Conservation (phyloP, 2,888 invertebrate genomes). For the Suillia variegata region DNA sequence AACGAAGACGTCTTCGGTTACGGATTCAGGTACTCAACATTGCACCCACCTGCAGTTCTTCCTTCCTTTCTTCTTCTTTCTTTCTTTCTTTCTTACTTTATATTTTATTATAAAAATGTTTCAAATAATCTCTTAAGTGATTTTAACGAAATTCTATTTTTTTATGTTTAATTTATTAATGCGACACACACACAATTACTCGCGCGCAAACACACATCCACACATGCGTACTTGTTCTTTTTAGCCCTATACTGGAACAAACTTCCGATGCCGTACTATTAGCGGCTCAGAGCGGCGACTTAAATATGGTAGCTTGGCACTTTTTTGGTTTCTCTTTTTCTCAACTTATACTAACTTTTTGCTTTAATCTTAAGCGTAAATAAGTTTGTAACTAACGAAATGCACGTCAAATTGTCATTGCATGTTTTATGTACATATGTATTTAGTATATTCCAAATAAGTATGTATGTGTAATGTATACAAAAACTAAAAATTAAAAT, state of each 20-base stretch:
- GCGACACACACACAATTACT: background rate
- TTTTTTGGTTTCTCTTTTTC: constrained; percentile 7
- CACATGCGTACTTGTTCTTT: constrained; percentile 25
- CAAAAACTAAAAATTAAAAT: too few relatives aligned
- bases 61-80: constrained; percentile 3
- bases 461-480: too few relatives aligned
- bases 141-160: background rate
- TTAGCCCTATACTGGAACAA: constrained; percentile 79
- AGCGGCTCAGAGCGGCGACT: constrained; percentile 83
- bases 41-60: constrained; percentile 4
- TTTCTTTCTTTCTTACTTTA: constrained; percentile 9
- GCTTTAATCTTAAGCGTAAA: too few relatives aligned
- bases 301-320: constrained; percentile 68
- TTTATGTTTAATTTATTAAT: background rate
- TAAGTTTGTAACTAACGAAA: too few relatives aligned
- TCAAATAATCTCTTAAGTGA: background rate
- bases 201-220: background rate
- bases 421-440: background rate
- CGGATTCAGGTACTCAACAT: constrained; percentile 58
- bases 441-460: background rate
- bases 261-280: constrained; percentile 80
- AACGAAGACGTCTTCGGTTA: constrained; percentile 75
- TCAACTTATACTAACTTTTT: background rate
- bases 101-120: background rate
- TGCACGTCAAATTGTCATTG: too few relatives aligned